A percentile compares a stretch with the other conserved stretches of the same genome.
Conservation (phyloP, 2,888 invertebrate genomes). For the Portevinia maculata region DNA sequence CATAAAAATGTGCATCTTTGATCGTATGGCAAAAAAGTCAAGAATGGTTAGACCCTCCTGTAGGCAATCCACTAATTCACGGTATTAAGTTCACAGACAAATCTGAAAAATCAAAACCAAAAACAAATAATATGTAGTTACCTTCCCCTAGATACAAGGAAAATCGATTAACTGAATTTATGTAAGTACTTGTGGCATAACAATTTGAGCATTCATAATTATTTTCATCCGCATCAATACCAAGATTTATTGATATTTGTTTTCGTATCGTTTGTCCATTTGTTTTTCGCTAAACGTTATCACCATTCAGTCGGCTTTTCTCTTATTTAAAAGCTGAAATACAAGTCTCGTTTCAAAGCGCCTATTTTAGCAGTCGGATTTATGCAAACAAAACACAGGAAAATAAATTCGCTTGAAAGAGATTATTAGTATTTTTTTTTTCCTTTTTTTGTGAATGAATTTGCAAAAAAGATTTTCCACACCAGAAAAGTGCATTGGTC, state of each 20-base stretch:
- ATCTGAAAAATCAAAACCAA: conserved; percentile 1
- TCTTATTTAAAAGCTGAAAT: conserved; percentile 37
- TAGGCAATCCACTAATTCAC: too few species aligned
- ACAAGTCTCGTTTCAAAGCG: conserved; percentile 52
- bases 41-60: too few species aligned
- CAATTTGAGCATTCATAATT: conserved; percentile 27
- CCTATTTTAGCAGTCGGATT: conserved; percentile 51
- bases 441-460: too few species aligned
- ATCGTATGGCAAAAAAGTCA: too few species aligned
- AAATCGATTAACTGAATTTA: conserved; percentile 45
- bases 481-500: conserved; percentile 16
- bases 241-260: conserved; percentile 62
- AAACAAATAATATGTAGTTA: neutral
- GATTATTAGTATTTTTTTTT: conserved; percentile 23
- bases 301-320: conserved; percentile 27
- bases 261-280: conserved; percentile 41
- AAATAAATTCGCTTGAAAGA: conserved; percentile 36
- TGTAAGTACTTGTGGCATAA: conserved; percentile 25
- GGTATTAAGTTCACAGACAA: too few species aligned
- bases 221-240: conserved; percentile 24
- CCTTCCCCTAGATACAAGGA: neutral
- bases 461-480: conserved; percentile 47
- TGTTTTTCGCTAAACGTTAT: conserved; percentile 53
- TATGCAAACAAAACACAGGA: conserved; percentile 48
- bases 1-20: too few species aligned